Conservation (phyloP, 2,113 vertebrate species). For the Trochalopteron elliotii region DNA sequence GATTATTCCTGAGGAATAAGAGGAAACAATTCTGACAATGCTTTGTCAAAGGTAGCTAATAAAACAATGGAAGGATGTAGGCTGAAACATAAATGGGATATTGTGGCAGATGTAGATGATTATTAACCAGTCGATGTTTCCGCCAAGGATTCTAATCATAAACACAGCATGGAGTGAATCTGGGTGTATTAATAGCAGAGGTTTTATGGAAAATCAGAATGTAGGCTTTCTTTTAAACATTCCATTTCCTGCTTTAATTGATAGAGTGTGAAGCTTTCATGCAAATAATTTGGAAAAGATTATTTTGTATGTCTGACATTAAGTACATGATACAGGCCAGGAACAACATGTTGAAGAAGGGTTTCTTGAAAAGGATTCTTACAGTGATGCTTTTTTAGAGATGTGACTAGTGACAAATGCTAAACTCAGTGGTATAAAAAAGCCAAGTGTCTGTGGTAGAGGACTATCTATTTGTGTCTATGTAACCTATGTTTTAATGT, state of each 20-base stretch:
- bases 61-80: constrained; percentile 58
- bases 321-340: neutral
- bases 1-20: neutral
- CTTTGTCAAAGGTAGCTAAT: constrained; percentile 40
- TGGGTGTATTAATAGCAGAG: constrained; percentile 36
- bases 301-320: neutral
- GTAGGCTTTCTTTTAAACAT: constrained; percentile 13
- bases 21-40: constrained; percentile 53
- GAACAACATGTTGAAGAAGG: neutral
- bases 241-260: constrained; percentile 46
- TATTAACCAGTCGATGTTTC: constrained; percentile 58
- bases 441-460: neutral
- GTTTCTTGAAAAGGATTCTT: neutral
- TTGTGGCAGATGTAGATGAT: constrained; percentile 57
- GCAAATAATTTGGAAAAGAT: constrained; percentile 20
- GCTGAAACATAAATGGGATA: constrained; percentile 41
- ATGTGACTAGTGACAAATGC: neutral
- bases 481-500: neutral
- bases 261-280: constrained; percentile 29
- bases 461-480: neutral
- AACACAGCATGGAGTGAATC: neutral
- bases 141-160: constrained; percentile 16
- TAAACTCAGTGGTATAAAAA: neutral
- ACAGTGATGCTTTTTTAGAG: neutral
- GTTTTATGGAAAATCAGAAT: constrained; percentile 24